These are phyloP conservation scores for Neelides folsomi DNA, from an alignment of 2,888 invertebrate genomes.

Conservation along the genomic window DNA sequence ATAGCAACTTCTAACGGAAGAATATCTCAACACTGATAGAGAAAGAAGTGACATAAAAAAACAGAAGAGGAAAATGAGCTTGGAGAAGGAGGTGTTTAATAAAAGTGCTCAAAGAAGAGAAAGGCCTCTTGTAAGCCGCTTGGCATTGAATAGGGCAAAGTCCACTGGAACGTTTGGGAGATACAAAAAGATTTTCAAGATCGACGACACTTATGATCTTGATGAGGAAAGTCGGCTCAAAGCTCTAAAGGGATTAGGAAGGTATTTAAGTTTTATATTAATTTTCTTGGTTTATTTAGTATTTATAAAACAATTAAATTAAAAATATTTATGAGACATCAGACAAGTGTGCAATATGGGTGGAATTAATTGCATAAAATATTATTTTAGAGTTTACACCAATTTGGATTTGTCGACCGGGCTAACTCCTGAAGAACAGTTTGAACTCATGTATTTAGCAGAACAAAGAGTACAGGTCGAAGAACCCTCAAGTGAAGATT, in stretches of 20 bases:
- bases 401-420: constrained; percentile 46
- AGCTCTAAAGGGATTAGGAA: constrained; percentile 3
- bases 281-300: no score
- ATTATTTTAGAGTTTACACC: constrained; percentile 5
- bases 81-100: not conserved
- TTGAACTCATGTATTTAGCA: constrained; percentile 41
- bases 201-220: constrained; percentile 6
- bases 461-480: constrained; percentile 45
- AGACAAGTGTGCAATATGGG: no score
- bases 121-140: not conserved
- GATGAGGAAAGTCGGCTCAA: constrained; percentile 2
- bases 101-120: not conserved
- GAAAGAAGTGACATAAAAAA: not conserved
- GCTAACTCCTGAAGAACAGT: constrained; percentile 52
- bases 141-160: no score
- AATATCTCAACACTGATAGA: constrained; percentile 38
- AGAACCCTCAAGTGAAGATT: constrained; percentile 43
- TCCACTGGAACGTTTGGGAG: no score
- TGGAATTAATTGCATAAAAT: not conserved
- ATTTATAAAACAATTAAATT: no score
- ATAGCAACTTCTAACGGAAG: constrained; percentile 48
- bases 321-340: no score
- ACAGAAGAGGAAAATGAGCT: no score
- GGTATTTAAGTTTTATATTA: not conserved
- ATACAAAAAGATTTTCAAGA: not conserved